Conservation (phyloP, 2,113 vertebrate species). For the Lynx canadensis region DNA sequence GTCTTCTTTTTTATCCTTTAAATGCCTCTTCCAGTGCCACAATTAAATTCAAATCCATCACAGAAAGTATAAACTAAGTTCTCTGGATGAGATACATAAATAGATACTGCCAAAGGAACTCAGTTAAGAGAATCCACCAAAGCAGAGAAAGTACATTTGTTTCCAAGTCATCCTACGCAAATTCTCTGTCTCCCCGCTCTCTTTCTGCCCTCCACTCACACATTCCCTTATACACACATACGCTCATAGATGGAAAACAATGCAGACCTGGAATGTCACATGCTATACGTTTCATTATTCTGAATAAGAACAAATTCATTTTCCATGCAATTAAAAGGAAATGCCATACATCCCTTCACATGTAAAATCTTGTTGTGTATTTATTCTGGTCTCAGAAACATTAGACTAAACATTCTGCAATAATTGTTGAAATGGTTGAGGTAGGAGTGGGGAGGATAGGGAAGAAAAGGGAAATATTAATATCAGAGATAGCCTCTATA, state of each 20-base stretch:
- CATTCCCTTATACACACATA: not conserved
- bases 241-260: not conserved
- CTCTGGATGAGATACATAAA: not conserved
- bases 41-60: constrained; percentile 59
- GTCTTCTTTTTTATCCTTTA: constrained; percentile 13
- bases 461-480: not conserved
- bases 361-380: not conserved
- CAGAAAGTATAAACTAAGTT: not conserved
- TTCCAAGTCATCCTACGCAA: not conserved
- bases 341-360: not conserved
- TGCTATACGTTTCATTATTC: not conserved
- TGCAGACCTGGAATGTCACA: not conserved
- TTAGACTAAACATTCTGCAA: not conserved
- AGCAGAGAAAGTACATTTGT: not conserved
- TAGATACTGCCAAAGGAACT: not conserved
- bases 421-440: not conserved
- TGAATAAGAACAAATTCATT: not conserved
- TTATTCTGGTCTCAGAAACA: not conserved
- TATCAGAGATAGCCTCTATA: not conserved
- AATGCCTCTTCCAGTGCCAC: not conserved
- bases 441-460: not conserved
- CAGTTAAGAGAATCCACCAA: not conserved
- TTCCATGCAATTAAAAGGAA: not conserved
- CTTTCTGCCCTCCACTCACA: not conserved
- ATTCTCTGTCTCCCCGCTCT: not conserved